A percentile compares a stretch with the other conserved stretches of the same genome.
Evolutionary conservation across 1,140 invertebrate genomes (phyloP).

Genomic region (Conopomorpha cramerella): DNA sequence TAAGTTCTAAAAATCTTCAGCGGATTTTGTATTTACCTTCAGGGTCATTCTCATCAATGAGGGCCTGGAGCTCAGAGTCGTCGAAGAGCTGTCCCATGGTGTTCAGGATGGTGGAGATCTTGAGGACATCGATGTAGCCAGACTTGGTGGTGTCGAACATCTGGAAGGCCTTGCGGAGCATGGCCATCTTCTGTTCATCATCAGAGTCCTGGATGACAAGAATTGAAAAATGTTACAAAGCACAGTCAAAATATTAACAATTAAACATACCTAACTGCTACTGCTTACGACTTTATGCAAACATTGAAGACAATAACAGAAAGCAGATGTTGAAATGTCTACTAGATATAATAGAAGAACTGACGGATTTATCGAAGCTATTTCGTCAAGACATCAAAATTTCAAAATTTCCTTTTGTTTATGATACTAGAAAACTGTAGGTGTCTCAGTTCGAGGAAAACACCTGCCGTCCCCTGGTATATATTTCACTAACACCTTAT

Average conservation of each 20-base stretch:
- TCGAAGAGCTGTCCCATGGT: conserved; percentile 93
- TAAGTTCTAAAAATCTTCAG: no score
- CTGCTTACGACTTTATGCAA: no score
- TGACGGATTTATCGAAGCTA: no score
- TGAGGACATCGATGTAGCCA: conserved; percentile 86
- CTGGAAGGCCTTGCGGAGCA: conserved; percentile 91
- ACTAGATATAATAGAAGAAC: background rate
- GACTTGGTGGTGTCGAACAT: conserved; percentile 93
- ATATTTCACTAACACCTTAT: no score
- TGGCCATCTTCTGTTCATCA: conserved; percentile 82
- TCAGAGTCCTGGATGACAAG: conserved; percentile 63
- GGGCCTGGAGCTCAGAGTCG: conserved; percentile 79
- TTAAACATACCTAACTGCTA: no score
- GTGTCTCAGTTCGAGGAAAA: no score
- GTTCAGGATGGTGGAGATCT: conserved; percentile 90
- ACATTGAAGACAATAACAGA: background rate
- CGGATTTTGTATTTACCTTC: conserved; percentile 69
- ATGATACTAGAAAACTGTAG: no score
- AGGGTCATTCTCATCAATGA: conserved; percentile 85
- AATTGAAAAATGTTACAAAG: no score
- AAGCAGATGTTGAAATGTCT: background rate
- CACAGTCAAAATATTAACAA: no score
- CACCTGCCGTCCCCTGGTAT: no score
- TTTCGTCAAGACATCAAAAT: no score
- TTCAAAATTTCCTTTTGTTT: no score